Base-by-base conservation (phyloP, 2,888 invertebrate genomes). In the Dichetophora obliterata region DNA sequence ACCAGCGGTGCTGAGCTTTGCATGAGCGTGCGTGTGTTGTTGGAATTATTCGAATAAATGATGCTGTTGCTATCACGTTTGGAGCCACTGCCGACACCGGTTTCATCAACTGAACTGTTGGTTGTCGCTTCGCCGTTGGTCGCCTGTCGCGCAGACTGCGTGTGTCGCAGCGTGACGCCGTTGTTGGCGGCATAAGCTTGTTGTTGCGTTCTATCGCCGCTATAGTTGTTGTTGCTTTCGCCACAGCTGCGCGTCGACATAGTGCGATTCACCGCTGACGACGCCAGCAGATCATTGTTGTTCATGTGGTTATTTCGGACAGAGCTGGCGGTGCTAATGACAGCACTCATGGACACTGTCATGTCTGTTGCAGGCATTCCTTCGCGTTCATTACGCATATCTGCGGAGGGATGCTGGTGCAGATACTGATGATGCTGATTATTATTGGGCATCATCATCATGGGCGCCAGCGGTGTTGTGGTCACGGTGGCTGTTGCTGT, bases 31-130 rank as follows among this genome's bases (percentile, higher is more conserved):
- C 89, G 86, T 65, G 90, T 89, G 75, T 89, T 86, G 82, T 89
- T 89, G 80, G 89, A 89, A 83, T 89, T 89, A 79, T 89, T 89
- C 16, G 89, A 89, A 82, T 86, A 88, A n/a, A 88, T 84, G 79
- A 88, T 89, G 81, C 88, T 88, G 59, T 88, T 87, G 79, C 89
- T 89, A 68, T 88, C 86, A 27, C 88, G 84, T 52, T 88, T 86
- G n/a, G 85, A 86, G 43, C 83, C 82, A 1, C 84, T 83, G 2
- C 84, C 84, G 4, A 77, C 76, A 27, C 74, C 74, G 11, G 81
- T 78, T 0, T 79, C 81, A 5, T 75, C 81, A 6, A 57, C 75
- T 8, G 34, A 48, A 43, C 63, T 69, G n/a, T 48, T 59, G 31
- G 59, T 52, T 9, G 37, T 14, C 31, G 14, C 54, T 75, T n/a